These are phyloP conservation scores for Platysternon megacephalum DNA, from an alignment of 2,113 vertebrate genomes.

Conservation along the genomic window DNA sequence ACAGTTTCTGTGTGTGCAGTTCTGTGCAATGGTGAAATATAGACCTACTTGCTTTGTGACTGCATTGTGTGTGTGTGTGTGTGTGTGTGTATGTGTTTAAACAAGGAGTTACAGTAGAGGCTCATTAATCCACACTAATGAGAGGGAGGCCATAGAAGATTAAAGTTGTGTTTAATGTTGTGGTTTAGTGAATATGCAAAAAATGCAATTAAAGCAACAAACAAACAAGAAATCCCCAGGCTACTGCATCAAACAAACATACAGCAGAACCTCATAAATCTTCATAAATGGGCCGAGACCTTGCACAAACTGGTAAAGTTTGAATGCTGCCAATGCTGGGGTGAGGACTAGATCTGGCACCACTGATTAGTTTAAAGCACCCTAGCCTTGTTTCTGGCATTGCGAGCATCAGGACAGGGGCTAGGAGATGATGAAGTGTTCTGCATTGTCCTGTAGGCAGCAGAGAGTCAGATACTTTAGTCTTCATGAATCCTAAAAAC, in stretches of 20 bases:
- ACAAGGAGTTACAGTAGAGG: background rate
- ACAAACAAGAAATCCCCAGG: background rate
- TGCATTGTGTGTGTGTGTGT: background rate
- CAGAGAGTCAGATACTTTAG: background rate
- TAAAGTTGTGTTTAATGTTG: background rate
- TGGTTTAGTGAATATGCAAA: background rate
- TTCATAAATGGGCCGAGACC: background rate
- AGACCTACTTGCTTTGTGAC: background rate
- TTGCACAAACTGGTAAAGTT: background rate
- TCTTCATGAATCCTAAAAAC: background rate
- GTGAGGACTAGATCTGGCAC: background rate
- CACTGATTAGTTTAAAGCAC: background rate
- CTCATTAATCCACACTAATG: background rate
- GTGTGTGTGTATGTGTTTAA: background rate
- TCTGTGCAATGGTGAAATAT: background rate
- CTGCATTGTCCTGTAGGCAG: background rate
- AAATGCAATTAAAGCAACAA: background rate
- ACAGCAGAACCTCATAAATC: background rate
- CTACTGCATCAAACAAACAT: background rate
- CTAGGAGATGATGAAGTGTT: background rate
- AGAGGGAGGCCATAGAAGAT: background rate
- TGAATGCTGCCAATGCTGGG: background rate
- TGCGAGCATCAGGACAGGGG: background rate
- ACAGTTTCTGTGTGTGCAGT: background rate
- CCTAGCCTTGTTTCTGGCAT: background rate